A percentile compares a stretch with the other conserved stretches of the same genome.
These are phyloP conservation scores for Crotalus horridus DNA, from an alignment of 2,113 vertebrate genomes.

Conservation along the genomic window DNA sequence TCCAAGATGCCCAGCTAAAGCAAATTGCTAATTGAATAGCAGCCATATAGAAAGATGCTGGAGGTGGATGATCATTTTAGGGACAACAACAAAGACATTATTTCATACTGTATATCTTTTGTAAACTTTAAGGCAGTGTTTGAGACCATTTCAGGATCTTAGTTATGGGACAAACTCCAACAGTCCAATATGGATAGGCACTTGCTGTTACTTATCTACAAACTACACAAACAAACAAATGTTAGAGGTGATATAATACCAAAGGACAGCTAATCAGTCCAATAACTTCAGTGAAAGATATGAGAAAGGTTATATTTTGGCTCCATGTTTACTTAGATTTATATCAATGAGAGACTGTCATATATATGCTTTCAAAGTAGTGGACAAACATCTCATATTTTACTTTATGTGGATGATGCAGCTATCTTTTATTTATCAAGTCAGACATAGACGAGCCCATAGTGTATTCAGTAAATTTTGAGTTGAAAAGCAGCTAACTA, in stretches of 20 bases:
- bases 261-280: not conserved
- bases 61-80: not conserved
- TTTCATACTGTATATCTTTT: not conserved
- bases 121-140: not conserved
- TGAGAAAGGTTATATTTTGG: not conserved
- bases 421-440: not conserved
- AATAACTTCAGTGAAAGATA: not conserved
- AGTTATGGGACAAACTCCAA: not conserved
- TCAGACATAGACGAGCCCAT: not conserved
- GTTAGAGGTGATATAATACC: not conserved
- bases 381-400: not conserved
- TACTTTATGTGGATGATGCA: not conserved
- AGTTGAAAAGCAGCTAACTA: not conserved
- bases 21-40: not conserved
- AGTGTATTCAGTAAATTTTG: not conserved
- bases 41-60: not conserved
- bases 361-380: not conserved
- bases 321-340: not conserved
- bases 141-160: not conserved
- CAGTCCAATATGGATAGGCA: not conserved
- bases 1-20: not conserved
- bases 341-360: not conserved
- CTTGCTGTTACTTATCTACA: not conserved
- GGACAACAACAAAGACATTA: not conserved
- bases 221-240: not conserved